phyloP scores from a whole-genome alignment of 2,888 invertebrate species.

The Fabriciana adippe region DNA sequence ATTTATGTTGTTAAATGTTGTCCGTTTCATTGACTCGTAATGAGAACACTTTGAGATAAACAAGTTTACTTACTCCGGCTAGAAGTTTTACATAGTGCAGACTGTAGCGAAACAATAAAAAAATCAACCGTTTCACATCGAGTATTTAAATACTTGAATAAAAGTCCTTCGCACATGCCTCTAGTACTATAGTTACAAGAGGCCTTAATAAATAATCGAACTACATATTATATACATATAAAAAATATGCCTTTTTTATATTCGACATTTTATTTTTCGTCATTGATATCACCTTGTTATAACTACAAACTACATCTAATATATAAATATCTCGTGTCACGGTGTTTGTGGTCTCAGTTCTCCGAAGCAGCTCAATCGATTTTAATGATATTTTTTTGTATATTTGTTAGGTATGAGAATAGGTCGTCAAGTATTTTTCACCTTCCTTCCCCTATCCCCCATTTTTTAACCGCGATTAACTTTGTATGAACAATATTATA shows the following conservation, averaged over 20 bases:
- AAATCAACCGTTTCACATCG: background rate
- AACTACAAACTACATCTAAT: no score
- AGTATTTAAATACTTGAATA: background rate
- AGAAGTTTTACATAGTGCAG: background rate
- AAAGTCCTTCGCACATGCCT: background rate
- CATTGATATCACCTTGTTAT: conserved; percentile 8
- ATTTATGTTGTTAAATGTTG: conserved; percentile 1
- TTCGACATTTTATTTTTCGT: background rate
- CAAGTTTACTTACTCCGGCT: background rate
- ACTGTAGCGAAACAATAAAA: background rate
- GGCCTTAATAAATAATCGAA: background rate
- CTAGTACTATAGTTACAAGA: background rate
- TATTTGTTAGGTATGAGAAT: no score
- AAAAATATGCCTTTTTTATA: no score
- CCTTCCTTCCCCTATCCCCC: no score
- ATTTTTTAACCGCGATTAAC: no score
- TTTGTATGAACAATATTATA: no score
- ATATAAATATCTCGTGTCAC: no score
- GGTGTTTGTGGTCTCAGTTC: no score
- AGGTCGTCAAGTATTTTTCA: no score
- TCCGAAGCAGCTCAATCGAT: no score
- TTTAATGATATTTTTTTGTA: no score
- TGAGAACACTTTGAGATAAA: conserved; percentile 6
- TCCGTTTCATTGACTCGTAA: conserved; percentile 17
- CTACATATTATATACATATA: no score